These are phyloP conservation scores for Neogobius melanostomus DNA, from an alignment of 2,113 vertebrate species.

Conservation along the genomic window DNA sequence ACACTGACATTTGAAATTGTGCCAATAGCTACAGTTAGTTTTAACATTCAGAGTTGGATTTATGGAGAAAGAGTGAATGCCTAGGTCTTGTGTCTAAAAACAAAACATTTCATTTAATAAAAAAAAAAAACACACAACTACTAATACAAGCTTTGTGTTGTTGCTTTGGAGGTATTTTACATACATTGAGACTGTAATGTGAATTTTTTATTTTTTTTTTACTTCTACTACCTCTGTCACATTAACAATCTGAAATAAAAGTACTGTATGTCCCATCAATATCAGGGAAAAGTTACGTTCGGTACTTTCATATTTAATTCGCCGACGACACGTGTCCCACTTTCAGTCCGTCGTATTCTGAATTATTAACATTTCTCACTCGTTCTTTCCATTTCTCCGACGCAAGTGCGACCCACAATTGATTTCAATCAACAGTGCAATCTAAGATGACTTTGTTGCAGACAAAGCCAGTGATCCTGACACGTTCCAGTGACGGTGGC, in stretches of 20 bases:
- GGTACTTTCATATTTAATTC: background rate
- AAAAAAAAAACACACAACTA: background rate
- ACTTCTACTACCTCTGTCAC: too few species aligned
- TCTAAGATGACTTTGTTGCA: constrained; percentile 19
- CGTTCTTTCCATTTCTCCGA: background rate
- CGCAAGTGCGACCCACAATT: background rate
- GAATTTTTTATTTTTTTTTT: too few species aligned
- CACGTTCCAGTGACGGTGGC: constrained; percentile 31
- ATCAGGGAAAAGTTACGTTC: too few species aligned
- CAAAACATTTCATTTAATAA: background rate
- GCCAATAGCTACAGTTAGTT: background rate
- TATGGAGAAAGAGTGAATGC: too few species aligned
- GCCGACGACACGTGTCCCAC: background rate
- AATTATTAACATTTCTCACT: background rate
- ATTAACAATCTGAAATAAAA: too few species aligned
- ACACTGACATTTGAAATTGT: background rate
- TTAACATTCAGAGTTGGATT: background rate
- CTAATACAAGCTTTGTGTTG: too few species aligned
- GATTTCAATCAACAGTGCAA: background rate
- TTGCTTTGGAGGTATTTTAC: too few species aligned
- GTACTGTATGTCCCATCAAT: too few species aligned
- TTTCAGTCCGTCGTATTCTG: background rate
- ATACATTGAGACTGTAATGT: too few species aligned
- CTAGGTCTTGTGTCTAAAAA: too few species aligned
- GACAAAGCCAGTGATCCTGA: constrained; percentile 19